phyloP scores from a whole-genome alignment of 2,113 vertebrate species.

The Datnioides undecimradiatus region DNA sequence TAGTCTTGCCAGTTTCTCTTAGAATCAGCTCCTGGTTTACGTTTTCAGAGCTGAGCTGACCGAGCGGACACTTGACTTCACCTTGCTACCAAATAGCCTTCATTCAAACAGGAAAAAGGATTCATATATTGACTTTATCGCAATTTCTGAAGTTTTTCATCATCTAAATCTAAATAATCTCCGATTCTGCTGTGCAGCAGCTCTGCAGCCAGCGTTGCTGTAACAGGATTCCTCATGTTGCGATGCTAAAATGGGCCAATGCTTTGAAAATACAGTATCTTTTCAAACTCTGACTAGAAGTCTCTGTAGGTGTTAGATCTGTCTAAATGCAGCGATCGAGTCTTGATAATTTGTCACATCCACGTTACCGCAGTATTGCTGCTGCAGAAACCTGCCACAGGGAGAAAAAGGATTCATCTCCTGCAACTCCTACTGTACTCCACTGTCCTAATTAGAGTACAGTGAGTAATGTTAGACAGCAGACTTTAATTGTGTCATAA shows the following conservation, averaged over 20 bases:
- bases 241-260: conserved; percentile 33
- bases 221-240: conserved; percentile 16
- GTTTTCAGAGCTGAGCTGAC: conserved; percentile 52
- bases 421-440: neutral
- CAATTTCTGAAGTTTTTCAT: neutral
- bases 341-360: conserved; percentile 23
- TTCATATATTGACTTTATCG: neutral
- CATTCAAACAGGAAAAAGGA: neutral
- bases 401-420: neutral
- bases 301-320: conserved; percentile 1
- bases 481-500: conserved; percentile 6
- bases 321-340: neutral
- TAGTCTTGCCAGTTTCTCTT: conserved; percentile 52
- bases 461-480: neutral
- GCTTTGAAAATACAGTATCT: neutral
- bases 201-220: conserved; percentile 1
- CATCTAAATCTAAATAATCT: neutral
- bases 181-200: neutral
- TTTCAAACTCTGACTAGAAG: conserved; percentile 16
- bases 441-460: neutral
- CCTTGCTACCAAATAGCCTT: neutral
- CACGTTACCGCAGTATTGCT: conserved; percentile 10
- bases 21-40: conserved; percentile 41
- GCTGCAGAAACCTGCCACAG: conserved; percentile 20
- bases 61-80: neutral